These are phyloP conservation scores for Melitaea athalia DNA, from an alignment of 2,888 invertebrate genomes.

Conservation along the genomic window DNA sequence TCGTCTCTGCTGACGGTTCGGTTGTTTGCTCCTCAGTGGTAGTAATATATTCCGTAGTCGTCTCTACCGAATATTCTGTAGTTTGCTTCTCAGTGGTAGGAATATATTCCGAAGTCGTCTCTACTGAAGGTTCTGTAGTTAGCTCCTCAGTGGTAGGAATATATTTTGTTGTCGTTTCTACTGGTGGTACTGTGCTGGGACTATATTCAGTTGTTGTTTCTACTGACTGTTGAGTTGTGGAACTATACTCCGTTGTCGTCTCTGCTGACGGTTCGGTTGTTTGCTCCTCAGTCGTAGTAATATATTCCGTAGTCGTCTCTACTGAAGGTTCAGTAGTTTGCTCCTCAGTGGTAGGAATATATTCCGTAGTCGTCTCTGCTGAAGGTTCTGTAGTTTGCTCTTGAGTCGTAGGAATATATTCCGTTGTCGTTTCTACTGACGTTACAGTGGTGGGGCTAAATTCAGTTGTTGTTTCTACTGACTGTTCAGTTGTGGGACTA, in stretches of 20 bases:
- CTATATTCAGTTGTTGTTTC: conserved; percentile 1
- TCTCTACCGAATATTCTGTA: not conserved
- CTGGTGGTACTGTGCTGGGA: not conserved
- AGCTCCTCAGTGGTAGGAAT: not conserved
- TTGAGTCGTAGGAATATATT: not conserved
- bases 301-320: conserved; percentile 1
- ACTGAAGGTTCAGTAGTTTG: not conserved
- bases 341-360: not conserved
- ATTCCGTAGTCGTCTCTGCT: conserved; percentile 6
- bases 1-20: not conserved
- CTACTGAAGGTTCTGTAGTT: not conserved
- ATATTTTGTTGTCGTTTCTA: too few relatives aligned
- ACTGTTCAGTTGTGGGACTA: too few relatives aligned
- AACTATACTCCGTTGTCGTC: not conserved
- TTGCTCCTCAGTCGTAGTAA: conserved; percentile 8
- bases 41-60: not conserved
- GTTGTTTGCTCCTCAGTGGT: conserved; percentile 10
- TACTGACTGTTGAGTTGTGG: not conserved
- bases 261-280: too few relatives aligned
- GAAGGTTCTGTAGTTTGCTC: too few relatives aligned
- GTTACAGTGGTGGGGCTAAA: not conserved
- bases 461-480: too few relatives aligned
- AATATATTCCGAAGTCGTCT: conserved; percentile 5
- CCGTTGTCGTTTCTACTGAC: too few relatives aligned
- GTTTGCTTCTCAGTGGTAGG: not conserved